Percentiles rank a stretch among this genome's conserved stretches.
Conservation (phyloP, 1,140 invertebrate species). For the Caenorhabditis inopinata region DNA sequence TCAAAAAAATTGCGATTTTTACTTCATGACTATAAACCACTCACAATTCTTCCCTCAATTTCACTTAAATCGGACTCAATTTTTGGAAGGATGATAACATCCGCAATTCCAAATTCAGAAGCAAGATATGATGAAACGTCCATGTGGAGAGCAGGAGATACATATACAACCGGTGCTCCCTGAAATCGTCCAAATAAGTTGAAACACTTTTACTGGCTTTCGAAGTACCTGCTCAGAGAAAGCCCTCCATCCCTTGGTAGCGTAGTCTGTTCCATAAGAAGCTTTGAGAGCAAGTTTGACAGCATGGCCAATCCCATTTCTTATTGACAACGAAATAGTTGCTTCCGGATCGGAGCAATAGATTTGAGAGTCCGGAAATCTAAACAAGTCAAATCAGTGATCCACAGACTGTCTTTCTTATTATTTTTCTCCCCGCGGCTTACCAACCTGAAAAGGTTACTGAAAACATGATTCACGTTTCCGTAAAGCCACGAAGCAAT, state of each 20-base stretch:
- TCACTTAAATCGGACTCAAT: conserved; percentile 42
- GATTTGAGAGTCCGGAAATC: conserved; percentile 43
- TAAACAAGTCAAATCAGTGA: too few relatives aligned
- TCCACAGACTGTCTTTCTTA: too few relatives aligned
- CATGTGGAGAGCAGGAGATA: conserved; percentile 49
- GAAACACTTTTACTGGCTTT: not conserved
- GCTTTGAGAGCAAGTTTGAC: conserved; percentile 45
- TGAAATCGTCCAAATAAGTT: not conserved
- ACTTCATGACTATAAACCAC: not conserved
- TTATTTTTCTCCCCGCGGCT: too few relatives aligned
- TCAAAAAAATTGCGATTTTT: too few relatives aligned
- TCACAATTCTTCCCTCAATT: conserved; percentile 53
- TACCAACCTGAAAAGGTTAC: conserved; percentile 43
- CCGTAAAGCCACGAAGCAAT: conserved; percentile 51
- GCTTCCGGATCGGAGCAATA: conserved; percentile 45
- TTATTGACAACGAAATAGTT: conserved; percentile 38
- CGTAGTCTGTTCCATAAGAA: conserved; percentile 45
- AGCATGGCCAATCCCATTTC: conserved; percentile 51
- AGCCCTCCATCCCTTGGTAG: conserved; percentile 47
- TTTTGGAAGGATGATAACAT: conserved; percentile 48
- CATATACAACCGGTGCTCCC: conserved; percentile 51
- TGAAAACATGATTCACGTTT: conserved; percentile 44
- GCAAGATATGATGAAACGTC: conserved; percentile 47
- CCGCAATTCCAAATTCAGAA: conserved; percentile 50
- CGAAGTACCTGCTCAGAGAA: conserved; percentile 45